Percentiles rank a stretch among this genome's conserved stretches.
Conservation (phyloP, 2,888 invertebrate species). For the Lapara coniferarum region DNA sequence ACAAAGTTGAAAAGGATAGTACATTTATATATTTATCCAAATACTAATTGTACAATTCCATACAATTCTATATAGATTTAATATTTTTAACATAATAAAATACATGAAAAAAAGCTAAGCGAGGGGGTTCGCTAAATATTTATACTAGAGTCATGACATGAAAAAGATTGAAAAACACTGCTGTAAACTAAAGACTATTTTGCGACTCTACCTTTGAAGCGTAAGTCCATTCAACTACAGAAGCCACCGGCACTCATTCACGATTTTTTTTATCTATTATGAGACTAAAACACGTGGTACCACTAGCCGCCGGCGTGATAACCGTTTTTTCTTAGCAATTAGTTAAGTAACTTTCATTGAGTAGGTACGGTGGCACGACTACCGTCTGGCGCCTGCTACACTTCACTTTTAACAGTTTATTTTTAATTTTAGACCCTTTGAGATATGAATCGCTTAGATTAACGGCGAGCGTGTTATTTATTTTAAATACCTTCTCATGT, state of each 20-base stretch:
- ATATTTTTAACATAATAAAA: no score
- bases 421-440: conserved; percentile 28
- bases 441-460: conserved; percentile 32
- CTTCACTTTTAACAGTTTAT: conserved; percentile 35
- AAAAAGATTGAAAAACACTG: no score
- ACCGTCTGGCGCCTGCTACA: conserved; percentile 45
- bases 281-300: conserved; percentile 28
- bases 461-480: not conserved
- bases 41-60: no score
- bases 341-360: conserved; percentile 28
- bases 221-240: not conserved
- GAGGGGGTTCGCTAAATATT: no score
- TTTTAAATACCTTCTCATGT: not conserved
- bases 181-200: no score
- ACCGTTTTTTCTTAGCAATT: conserved; percentile 35
- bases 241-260: conserved; percentile 11
- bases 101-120: no score
- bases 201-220: not conserved
- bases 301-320: conserved; percentile 40
- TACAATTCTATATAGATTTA: no score
- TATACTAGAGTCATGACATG: no score
- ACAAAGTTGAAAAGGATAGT: no score
- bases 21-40: no score
- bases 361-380: conserved; percentile 43
- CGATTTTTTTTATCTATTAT: conserved; percentile 4